Base-by-base conservation (phyloP, 2,113 vertebrate genomes). In the Oenanthe oenanthe region DNA sequence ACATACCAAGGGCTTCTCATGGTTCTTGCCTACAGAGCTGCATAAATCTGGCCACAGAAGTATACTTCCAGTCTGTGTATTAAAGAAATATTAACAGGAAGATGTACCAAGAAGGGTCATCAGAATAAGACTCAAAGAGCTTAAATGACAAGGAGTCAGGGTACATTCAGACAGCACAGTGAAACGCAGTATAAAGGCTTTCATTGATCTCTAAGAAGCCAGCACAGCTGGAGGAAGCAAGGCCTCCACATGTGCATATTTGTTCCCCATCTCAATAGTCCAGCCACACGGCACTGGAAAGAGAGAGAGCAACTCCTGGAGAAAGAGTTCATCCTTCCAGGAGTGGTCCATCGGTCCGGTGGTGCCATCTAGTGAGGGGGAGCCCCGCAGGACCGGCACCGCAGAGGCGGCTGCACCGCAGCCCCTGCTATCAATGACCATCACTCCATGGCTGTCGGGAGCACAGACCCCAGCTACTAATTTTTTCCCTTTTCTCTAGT, bases 331-430 rank as follows among this genome's bases (percentile, higher is more conserved):
- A 0, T 16, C 0, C 29, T 26, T 42, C 45, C 7, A 18, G 4
- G 1, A 10, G 11, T 3, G 17, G 1, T 54, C 70, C 78, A 3
- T 70, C 4, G 6, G 12, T 25, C 7, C 13, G 18, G 3, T 89
- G 90, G 26, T 82, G 94, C 97, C 98, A 96, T 32, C 98, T 98
- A 96, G 94, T 25, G 97, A 74, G 38, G 22, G 60, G 62, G 73
- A 5, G 10, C 5, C 20, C 63, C 9, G 7, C 9, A 15, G 47
- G 26, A 51, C 50, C 50, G 26, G 4, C 18, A 58, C 17, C 3
- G 7, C n/a, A 2, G 8, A 12, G 21, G 53, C 53, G 38, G 50
- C 60, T 2, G 56, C 50, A 15, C 18, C 6, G 0, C 0, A 42
- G 7, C 17, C 5, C 13, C 40, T 9, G 26, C 17, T 17, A 25